phyloP scores from a whole-genome alignment of 2,797 vertebrate genomes.

The Margarornis squamiger region DNA sequence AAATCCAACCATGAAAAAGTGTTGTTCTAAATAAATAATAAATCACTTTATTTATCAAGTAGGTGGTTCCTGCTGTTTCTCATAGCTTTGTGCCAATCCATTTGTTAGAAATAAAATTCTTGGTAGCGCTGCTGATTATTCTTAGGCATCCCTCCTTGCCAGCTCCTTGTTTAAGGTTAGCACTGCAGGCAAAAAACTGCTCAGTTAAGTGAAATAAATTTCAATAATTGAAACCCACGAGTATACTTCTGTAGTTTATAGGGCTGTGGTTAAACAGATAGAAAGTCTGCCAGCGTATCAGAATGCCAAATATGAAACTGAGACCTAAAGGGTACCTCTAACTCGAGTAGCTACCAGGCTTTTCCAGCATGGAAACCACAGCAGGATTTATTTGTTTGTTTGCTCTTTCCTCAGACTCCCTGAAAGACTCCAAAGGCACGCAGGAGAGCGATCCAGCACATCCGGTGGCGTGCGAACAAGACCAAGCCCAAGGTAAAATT shows the following conservation, averaged over 20 bases:
- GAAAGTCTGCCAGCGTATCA: background rate
- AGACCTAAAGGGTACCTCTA: background rate
- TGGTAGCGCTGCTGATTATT: background rate
- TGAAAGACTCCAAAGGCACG: constrained; percentile 26
- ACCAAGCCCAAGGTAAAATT: constrained; percentile 66
- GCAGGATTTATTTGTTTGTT: constrained; percentile 3
- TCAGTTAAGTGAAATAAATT: background rate
- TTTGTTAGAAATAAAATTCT: background rate
- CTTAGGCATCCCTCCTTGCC: background rate
- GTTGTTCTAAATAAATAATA: background rate
- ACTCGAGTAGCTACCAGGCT: background rate
- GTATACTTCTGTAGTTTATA: background rate
- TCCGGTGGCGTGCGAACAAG: constrained; percentile 48
- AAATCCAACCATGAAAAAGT: background rate
- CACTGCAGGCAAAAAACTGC: background rate
- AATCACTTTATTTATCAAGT: background rate
- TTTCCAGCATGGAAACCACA: background rate
- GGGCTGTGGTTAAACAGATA: background rate
- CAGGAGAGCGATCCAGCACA: constrained; percentile 27
- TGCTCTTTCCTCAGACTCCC: constrained; percentile 60
- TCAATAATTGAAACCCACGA: constrained; percentile 10
- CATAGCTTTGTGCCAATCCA: background rate
- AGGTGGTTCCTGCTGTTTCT: background rate
- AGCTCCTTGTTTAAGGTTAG: background rate
- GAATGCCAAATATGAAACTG: background rate